phyloP scores from a whole-genome alignment of 2,113 vertebrate genomes.

The Tachysurus fulvidraco region DNA sequence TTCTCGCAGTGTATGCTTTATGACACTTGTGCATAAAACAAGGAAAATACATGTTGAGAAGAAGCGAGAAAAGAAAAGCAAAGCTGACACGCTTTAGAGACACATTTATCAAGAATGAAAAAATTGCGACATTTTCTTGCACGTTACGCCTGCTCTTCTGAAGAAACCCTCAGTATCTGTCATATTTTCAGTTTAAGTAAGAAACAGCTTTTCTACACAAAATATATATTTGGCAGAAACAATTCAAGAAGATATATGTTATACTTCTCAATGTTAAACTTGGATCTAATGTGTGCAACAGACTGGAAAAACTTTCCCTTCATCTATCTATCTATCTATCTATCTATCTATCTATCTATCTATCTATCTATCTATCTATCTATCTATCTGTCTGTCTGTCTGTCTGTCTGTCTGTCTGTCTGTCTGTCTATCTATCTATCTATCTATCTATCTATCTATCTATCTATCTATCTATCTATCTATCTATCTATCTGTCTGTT shows the following conservation, averaged over 20 bases:
- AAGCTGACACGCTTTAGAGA: background rate
- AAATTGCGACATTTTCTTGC: constrained; percentile 14
- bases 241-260: background rate
- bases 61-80: constrained; percentile 21
- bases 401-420: no score
- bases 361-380: background rate
- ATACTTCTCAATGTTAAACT: background rate
- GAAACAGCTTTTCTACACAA: background rate
- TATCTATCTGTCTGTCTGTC: no score
- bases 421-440: no score
- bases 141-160: constrained; percentile 24
- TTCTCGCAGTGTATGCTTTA: background rate
- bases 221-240: constrained; percentile 14
- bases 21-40: constrained; percentile 4
- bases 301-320: background rate
- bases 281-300: background rate
- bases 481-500: background rate
- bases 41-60: background rate
- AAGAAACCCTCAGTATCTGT: background rate
- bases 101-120: constrained; percentile 26
- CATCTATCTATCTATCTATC: no score
- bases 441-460: no score
- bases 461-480: no score
- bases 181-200: constrained; percentile 6
- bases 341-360: no score